Evolutionary conservation across 2,797 vertebrate genomes (phyloP).

Genomic region (Muraenolepis orangiensis): DNA sequence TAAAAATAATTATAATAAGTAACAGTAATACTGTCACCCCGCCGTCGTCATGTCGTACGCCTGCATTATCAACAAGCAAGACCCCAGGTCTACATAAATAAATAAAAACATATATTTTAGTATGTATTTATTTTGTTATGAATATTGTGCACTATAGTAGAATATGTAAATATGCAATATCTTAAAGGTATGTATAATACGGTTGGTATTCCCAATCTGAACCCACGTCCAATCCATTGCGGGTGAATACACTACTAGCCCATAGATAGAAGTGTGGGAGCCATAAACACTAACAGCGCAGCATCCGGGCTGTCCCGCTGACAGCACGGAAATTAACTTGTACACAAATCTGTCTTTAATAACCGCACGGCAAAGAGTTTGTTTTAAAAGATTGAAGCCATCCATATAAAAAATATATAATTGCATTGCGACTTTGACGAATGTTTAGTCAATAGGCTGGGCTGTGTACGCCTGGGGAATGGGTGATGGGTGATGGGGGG

Average conservation of each 20-base stretch:
- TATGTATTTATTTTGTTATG: too few relatives aligned
- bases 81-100: not conserved
- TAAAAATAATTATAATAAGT: too few relatives aligned
- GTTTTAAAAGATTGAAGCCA: not conserved
- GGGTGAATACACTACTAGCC: not conserved
- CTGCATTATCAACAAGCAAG: not conserved
- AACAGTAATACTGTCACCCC: conserved; percentile 56
- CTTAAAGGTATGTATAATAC: not conserved
- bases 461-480: conserved; percentile 9
- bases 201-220: not conserved
- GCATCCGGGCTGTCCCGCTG: conserved; percentile 2
- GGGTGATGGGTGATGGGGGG: not conserved
- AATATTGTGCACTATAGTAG: too few relatives aligned
- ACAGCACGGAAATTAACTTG: conserved; percentile 18
- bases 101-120: too few relatives aligned
- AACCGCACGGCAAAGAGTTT: conserved; percentile 13
- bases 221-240: not conserved
- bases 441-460: conserved; percentile 21
- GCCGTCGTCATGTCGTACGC: too few relatives aligned
- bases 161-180: not conserved
- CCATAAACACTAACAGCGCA: not conserved
- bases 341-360: conserved; percentile 24
- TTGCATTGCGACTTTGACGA: conserved; percentile 21
- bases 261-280: not conserved
- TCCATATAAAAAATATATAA: conserved; percentile 5